Conservation (phyloP, 2,797 vertebrate species). For the Alca torda region DNA sequence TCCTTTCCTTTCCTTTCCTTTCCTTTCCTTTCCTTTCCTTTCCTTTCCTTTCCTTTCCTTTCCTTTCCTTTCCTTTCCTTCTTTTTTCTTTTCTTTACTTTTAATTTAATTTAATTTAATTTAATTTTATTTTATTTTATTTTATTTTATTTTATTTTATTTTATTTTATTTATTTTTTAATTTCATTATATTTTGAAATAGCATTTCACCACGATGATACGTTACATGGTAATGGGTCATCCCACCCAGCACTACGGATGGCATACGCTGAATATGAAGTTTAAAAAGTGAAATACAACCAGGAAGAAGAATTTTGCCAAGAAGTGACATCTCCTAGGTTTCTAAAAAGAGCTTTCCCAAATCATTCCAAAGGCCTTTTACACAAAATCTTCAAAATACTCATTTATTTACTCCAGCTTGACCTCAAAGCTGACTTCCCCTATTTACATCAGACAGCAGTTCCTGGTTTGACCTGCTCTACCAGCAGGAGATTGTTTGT, state of each 20-base stretch:
- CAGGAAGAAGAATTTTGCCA: not conserved
- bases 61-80: too few species aligned
- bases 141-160: not conserved
- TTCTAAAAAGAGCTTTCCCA: not conserved
- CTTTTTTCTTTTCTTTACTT: too few species aligned
- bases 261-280: not conserved
- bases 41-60: too few species aligned
- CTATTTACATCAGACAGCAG: not conserved
- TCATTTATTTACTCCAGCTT: not conserved
- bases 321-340: not conserved
- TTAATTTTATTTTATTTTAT: not conserved
- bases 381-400: not conserved
- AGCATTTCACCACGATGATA: fast-evolving
- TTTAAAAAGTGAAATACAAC: not conserved
- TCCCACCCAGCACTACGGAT: fast-evolving
- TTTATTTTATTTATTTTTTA: not conserved
- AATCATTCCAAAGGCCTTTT: not conserved
- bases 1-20: too few species aligned
- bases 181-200: not conserved
- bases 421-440: not conserved
- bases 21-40: too few species aligned
- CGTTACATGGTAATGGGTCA: fast-evolving
- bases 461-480: not conserved
- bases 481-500: not conserved
- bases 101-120: too few species aligned